A percentile compares a stretch with the other conserved stretches of the same genome.
Conservation (phyloP, 2,113 vertebrate species). For the Toxotes jaculatrix region DNA sequence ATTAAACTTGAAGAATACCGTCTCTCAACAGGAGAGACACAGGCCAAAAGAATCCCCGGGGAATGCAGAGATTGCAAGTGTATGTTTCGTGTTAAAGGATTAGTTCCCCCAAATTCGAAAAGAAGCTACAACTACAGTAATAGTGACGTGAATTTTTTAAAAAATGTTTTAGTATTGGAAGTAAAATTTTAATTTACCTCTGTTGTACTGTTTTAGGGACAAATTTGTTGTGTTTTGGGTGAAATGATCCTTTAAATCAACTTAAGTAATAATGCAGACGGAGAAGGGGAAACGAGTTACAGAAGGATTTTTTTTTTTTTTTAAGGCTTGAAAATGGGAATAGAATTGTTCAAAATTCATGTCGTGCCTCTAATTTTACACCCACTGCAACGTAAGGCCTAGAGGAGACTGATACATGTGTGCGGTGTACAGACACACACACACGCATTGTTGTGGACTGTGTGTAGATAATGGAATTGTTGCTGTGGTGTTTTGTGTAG, state of each 20-base stretch:
- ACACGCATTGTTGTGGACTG: slow-evolving; percentile 9
- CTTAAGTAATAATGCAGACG: neutral
- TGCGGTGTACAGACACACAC: neutral
- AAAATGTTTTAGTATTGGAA: too few relatives aligned
- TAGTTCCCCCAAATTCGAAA: neutral
- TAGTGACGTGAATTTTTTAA: too few relatives aligned
- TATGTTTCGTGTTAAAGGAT: neutral
- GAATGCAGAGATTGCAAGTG: neutral
- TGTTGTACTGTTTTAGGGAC: neutral
- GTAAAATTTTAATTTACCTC: too few relatives aligned
- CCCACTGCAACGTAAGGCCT: neutral
- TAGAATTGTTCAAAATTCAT: neutral
- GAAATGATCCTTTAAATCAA: neutral
- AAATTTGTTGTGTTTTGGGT: neutral
- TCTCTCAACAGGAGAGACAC: neutral
- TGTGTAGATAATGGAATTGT: slow-evolving; percentile 56
- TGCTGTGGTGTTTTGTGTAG: slow-evolving; percentile 56
- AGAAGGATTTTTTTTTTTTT: neutral
- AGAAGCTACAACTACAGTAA: neutral
- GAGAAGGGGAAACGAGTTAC: neutral
- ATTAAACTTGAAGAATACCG: slow-evolving; percentile 6
- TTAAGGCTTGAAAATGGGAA: neutral
- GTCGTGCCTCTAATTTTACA: neutral
- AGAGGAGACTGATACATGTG: slow-evolving; percentile 9
- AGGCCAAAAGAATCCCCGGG: neutral